Evolutionary conservation across 2,888 invertebrate genomes (phyloP), one percentile per base, ranked within the genome.

Genomic region (Pristionchus maxplancki): DNA sequence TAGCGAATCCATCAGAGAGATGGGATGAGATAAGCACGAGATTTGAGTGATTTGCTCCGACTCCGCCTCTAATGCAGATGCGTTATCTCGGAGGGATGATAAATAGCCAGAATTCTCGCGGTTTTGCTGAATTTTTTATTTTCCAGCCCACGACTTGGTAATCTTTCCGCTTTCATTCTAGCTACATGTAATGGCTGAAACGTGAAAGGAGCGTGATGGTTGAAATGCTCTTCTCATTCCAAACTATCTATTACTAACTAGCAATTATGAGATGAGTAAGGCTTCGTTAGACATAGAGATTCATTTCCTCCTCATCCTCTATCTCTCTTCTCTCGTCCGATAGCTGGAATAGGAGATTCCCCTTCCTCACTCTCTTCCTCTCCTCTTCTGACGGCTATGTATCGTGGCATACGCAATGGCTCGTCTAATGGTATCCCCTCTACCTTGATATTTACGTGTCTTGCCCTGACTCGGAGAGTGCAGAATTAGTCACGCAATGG

Each of bases 361-460:
- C n/a, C n/a, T 28, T 13, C 24, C 37, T 1, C 81, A 13, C 13
- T 48, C 58, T 74, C 37, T 31, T 28, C 82, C 50, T 44, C 11
- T 28, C 15, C 17, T 37, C 24, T 48, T n/a, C 31, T 17, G 34
- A 83, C 71, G 3, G 71, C 71, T 17, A 71, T 83, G 53, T 83
- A 53, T 83, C 82, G 82, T 53, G 50, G 50, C 82, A 53, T 53
- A 34, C 50, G 82, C 24, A 53, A 53, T 44, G 81, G 53, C 53
- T 5, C 50, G 53, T 81, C 82, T 78, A 78, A 78, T 78, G 78
- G 78, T 78, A 81, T 81, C 81, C 20, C 64, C 31, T 64, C 64
- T 20, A 28, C 15, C 17, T 17, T 64, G 17, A 31, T 31, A 31
- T 31, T 31, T 64, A 34, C 64, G 15, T 28, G 64, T 31, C 15